Conservation (phyloP, 2,113 vertebrate genomes). For the Geococcyx californianus region DNA sequence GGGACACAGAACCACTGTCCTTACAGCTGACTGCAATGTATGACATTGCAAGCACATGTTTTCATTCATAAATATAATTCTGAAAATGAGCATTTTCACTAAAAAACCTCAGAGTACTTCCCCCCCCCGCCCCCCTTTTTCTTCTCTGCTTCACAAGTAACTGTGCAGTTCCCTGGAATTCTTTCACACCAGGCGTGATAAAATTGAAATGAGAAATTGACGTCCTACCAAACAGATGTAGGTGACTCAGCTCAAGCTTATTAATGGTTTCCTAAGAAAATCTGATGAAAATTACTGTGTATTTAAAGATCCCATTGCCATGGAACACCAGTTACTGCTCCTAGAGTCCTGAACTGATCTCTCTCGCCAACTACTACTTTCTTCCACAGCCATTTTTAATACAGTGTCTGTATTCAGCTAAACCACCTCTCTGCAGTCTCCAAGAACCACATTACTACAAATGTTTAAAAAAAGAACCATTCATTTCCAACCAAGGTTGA, state of each 20-base stretch:
- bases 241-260: background rate
- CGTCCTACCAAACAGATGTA: background rate
- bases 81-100: background rate
- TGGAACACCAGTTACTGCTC: background rate
- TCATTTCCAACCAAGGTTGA: background rate
- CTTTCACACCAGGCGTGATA: background rate
- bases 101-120: background rate
- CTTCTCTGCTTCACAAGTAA: background rate
- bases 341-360: background rate
- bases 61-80: background rate
- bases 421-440: background rate
- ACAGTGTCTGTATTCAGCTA: background rate
- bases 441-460: slow-evolving; percentile 23
- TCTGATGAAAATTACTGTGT: background rate
- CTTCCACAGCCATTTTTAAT: background rate
- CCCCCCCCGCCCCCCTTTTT: no score
- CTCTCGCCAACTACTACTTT: background rate
- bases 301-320: background rate
- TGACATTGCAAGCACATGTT: background rate
- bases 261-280: background rate
- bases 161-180: background rate
- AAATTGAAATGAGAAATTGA: background rate
- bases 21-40: background rate
- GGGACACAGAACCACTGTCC: background rate
- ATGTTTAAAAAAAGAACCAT: slow-evolving; percentile 12